phyloP scores from a whole-genome alignment of 2,888 invertebrate genomes.

The Plagodis dolabraria region DNA sequence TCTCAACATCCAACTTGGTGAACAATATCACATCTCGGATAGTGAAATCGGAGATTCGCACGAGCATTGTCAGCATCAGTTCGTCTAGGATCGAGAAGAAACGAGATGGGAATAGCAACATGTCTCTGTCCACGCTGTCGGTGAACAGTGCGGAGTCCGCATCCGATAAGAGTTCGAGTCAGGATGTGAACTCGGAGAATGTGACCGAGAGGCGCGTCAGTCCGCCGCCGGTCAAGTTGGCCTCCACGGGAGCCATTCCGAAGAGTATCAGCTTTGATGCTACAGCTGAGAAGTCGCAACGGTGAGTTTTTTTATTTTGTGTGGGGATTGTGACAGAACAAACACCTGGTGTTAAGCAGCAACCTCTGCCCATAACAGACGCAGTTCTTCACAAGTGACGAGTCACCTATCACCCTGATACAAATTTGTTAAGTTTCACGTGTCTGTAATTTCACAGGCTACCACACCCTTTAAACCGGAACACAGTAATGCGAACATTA shows the following conservation, averaged over 20 bases:
- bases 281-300: constrained; percentile 86
- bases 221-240: constrained; percentile 64
- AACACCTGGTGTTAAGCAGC: no score
- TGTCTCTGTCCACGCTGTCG: constrained; percentile 73
- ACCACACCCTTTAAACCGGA: no score
- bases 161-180: constrained; percentile 77
- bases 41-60: constrained; percentile 72
- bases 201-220: constrained; percentile 74
- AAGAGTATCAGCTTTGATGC: constrained; percentile 49
- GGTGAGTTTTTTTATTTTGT: constrained; percentile 48
- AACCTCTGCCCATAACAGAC: no score
- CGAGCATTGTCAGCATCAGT: constrained; percentile 74
- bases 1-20: constrained; percentile 68
- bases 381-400: no score
- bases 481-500: no score
- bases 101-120: constrained; percentile 63
- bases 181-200: constrained; percentile 78
- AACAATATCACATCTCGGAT: constrained; percentile 68
- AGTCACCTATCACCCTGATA: no score
- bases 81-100: constrained; percentile 75
- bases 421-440: no score
- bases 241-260: constrained; percentile 1
- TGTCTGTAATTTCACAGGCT: no score
- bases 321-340: no score
- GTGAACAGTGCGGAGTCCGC: constrained; percentile 76